Evolutionary conservation across 1,140 invertebrate genomes (phyloP).

Genomic region (Drosophila oshimai): DNA sequence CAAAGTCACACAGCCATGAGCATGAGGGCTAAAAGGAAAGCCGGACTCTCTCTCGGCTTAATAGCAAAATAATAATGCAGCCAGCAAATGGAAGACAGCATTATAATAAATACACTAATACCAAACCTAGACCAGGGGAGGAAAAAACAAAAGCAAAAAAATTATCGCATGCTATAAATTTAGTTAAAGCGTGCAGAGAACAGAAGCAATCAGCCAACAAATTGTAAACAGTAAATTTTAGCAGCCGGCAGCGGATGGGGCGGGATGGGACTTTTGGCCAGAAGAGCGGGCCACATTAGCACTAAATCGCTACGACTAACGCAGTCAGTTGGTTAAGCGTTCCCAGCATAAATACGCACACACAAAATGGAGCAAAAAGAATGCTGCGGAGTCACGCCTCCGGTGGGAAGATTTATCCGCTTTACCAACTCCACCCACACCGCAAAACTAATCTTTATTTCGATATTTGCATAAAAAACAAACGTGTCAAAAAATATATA

Average conservation of each 20-base stretch:
- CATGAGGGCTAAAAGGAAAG: background rate
- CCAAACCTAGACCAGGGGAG: background rate
- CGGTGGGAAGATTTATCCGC: constrained; percentile 52
- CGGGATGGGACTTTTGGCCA: background rate
- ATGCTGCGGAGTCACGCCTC: constrained; percentile 18
- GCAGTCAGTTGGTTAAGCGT: constrained; percentile 78
- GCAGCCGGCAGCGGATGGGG: constrained; percentile 5
- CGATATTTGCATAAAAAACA: constrained; percentile 77
- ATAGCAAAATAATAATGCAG: constrained; percentile 74
- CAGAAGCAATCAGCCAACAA: constrained; percentile 74
- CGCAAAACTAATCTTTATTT: constrained; percentile 71
- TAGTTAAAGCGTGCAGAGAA: constrained; percentile 59
- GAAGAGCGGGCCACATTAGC: constrained; percentile 58
- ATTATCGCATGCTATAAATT: constrained; percentile 73
- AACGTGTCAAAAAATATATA: constrained; percentile 70
- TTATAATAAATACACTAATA: constrained; percentile 71
- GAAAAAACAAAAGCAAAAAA: constrained; percentile 31
- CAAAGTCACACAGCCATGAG: constrained; percentile 37
- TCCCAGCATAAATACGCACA: constrained; percentile 64
- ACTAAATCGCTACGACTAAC: constrained; percentile 75
- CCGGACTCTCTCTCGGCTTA: constrained; percentile 18
- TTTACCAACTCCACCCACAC: background rate
- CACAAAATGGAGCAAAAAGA: constrained; percentile 8
- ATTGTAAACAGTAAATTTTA: constrained; percentile 78
- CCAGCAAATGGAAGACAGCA: constrained; percentile 39